A percentile compares a stretch with the other conserved stretches of the same genome.
Conservation (phyloP, 2,113 vertebrate genomes). For the Anolis carolinensis region DNA sequence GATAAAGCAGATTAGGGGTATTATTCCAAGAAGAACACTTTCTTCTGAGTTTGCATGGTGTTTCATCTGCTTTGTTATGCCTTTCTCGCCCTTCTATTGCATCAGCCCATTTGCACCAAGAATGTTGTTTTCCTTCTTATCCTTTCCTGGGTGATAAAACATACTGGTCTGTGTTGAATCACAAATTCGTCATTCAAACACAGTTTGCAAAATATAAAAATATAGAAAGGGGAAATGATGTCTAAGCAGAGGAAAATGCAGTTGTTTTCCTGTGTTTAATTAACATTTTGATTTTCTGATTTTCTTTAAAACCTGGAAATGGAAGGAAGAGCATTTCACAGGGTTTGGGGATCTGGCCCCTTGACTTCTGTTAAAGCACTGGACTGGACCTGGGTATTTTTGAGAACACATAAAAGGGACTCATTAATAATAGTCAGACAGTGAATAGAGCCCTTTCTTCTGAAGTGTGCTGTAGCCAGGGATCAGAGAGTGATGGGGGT, state of each 20-base stretch:
- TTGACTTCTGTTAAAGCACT: not conserved
- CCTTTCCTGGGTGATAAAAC: not conserved
- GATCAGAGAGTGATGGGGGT: not conserved
- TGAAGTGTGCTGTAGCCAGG: constrained; percentile 6
- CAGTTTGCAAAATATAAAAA: not conserved
- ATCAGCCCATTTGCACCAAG: constrained; percentile 2
- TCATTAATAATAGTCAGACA: not conserved
- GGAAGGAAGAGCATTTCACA: not conserved
- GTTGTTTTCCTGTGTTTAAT: not conserved
- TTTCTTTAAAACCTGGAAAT: not conserved
- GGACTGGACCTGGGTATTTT: not conserved
- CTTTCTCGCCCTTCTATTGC: not conserved
- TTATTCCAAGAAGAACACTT: not conserved
- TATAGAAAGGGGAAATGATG: not conserved
- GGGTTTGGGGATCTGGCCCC: not conserved
- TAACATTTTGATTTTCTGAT: not conserved
- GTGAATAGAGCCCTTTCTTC: constrained; percentile 16
- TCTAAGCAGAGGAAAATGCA: constrained; percentile 35
- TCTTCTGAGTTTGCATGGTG: not conserved
- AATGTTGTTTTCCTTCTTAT: constrained; percentile 10
- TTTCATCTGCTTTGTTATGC: not conserved
- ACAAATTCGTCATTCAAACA: not conserved
- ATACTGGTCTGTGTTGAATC: not conserved
- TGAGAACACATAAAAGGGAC: constrained; percentile 43
- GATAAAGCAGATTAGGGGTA: not conserved